Evolutionary conservation across 1,140 invertebrate species (phyloP).

Genomic region (Phortica variegata): DNA sequence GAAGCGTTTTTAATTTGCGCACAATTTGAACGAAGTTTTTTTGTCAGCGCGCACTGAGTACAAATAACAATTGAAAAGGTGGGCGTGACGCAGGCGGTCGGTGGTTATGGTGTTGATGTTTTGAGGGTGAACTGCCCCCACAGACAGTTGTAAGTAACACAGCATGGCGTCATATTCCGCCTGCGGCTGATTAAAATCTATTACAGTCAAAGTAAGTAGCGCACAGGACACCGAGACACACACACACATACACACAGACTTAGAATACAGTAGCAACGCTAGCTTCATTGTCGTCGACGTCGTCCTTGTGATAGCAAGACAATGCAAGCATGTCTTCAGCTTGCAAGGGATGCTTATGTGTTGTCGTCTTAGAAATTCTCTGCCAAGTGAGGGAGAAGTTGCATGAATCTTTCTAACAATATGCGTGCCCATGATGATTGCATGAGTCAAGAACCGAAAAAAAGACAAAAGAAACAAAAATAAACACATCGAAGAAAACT

Average conservation of each 20-base stretch:
- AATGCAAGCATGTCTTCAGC: constrained; percentile 14
- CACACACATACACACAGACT: too few species aligned
- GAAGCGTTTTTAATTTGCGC: constrained; percentile 33
- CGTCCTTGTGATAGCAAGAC: constrained; percentile 43
- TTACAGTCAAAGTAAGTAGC: constrained; percentile 46
- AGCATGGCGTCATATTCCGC: constrained; percentile 33
- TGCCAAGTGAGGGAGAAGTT: too few species aligned
- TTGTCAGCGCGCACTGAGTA: neutral
- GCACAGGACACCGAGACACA: too few species aligned
- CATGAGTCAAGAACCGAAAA: too few species aligned
- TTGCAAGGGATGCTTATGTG: too few species aligned
- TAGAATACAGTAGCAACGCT: too few species aligned
- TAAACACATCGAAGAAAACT: too few species aligned
- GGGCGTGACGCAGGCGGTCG: constrained; percentile 9
- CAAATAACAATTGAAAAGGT: constrained; percentile 32
- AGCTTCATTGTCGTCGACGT: too few species aligned
- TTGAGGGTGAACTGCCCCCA: neutral
- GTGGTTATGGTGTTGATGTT: constrained; percentile 3
- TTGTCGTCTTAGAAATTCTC: constrained; percentile 33
- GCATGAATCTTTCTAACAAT: too few species aligned
- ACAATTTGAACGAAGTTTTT: too few species aligned
- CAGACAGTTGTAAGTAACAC: constrained; percentile 21
- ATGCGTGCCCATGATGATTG: too few species aligned
- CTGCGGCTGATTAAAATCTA: constrained; percentile 56
- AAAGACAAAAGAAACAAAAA: too few species aligned